Percentiles rank a stretch among this genome's conserved stretches.
Conservation (phyloP, 2,113 vertebrate species). For the Rynchops niger region DNA sequence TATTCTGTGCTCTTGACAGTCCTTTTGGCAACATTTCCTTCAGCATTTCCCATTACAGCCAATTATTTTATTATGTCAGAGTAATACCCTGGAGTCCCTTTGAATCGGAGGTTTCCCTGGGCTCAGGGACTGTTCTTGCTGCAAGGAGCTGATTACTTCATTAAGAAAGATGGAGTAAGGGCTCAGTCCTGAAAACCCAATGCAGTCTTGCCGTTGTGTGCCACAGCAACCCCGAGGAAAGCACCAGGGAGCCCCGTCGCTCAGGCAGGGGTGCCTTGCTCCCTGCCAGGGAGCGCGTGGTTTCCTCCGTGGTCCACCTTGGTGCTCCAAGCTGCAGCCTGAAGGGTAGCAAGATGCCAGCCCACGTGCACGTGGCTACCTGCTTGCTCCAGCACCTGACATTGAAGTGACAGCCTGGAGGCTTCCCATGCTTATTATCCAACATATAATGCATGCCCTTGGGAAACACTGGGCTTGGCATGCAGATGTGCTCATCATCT, state of each 20-base stretch:
- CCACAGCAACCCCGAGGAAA: background rate
- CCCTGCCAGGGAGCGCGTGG: accelerated
- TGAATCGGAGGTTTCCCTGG: background rate
- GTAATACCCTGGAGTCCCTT: background rate
- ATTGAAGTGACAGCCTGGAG: background rate
- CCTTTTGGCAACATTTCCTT: background rate
- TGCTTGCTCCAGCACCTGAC: background rate
- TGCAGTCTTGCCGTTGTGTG: accelerated
- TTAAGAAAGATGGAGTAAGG: background rate
- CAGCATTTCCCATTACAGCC: background rate
- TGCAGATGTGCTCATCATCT: too few species aligned
- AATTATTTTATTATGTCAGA: background rate
- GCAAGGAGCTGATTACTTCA: background rate
- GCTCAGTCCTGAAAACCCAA: background rate
- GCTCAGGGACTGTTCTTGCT: background rate
- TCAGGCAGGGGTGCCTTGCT: background rate
- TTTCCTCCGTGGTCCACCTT: background rate
- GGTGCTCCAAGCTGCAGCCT: background rate
- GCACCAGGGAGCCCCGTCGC: accelerated
- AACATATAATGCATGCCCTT: background rate
- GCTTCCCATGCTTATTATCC: background rate
- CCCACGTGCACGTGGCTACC: accelerated
- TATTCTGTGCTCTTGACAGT: background rate
- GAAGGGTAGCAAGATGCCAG: background rate
- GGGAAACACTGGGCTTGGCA: accelerated